These are phyloP conservation scores for Drosophila nr. perissopoda DNA, from an alignment of 2,888 invertebrate species.

Conservation along the genomic window DNA sequence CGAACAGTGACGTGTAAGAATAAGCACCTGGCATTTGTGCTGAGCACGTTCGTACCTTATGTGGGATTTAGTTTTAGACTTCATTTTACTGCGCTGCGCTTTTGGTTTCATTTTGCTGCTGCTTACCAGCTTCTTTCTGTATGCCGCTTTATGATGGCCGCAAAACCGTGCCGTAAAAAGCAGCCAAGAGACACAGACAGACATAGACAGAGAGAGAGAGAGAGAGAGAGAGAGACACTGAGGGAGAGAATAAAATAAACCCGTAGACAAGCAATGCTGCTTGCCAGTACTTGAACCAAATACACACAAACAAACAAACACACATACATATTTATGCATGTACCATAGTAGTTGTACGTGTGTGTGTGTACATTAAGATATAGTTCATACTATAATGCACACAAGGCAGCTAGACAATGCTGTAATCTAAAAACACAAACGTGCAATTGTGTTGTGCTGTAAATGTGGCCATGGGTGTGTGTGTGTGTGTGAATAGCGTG, in stretches of 20 bases:
- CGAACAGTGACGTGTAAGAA: constrained; percentile 33
- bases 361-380: constrained; percentile 5
- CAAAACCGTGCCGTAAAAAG: constrained; percentile 60
- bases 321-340: constrained; percentile 5
- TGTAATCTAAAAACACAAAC: constrained; percentile 76
- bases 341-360: background rate
- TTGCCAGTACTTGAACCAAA: constrained; percentile 46
- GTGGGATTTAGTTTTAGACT: constrained; percentile 80
- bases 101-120: constrained; percentile 70
- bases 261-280: constrained; percentile 63
- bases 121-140: constrained; percentile 40
- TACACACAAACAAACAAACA: constrained; percentile 29
- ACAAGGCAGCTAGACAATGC: constrained; percentile 65
- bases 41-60: constrained; percentile 82
- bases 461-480: constrained; percentile 43
- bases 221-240: background rate
- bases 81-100: constrained; percentile 77
- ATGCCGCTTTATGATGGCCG: constrained; percentile 76
- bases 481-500: constrained; percentile 59
- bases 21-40: constrained; percentile 80
- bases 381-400: constrained; percentile 22
- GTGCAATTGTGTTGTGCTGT: constrained; percentile 67
- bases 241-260: constrained; percentile 62
- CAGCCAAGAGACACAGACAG: constrained; percentile 15
- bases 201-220: background rate